These are phyloP conservation scores for Nematostella vectensis DNA, from an alignment of 92 coral and sea anemone genomes.

Conservation along the genomic window DNA sequence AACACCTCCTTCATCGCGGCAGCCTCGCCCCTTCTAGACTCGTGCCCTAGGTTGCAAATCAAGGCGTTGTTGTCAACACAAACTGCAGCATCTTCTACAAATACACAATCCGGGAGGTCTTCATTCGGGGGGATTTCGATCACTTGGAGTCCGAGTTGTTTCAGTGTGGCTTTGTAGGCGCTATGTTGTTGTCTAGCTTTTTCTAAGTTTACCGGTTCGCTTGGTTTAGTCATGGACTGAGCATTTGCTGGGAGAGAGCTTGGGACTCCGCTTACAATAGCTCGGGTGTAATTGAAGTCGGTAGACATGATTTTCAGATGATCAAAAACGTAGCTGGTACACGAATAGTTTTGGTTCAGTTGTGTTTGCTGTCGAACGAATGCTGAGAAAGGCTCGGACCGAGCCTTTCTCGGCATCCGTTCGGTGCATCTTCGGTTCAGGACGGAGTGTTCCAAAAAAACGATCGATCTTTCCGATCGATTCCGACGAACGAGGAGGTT, in stretches of 20 bases:
- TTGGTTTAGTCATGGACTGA: constrained; percentile 40
- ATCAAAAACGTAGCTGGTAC: too few species aligned
- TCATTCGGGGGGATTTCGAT: constrained; percentile 64
- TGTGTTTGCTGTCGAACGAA: neutral
- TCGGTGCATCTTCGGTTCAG: too few species aligned
- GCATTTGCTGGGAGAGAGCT: constrained; percentile 66
- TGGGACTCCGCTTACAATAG: constrained; percentile 74
- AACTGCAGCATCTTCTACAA: constrained; percentile 87
- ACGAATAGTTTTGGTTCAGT: too few species aligned
- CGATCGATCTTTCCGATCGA: too few species aligned
- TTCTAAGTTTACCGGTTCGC: constrained; percentile 46
- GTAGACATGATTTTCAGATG: constrained; percentile 9
- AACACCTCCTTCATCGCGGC: constrained; percentile 43
- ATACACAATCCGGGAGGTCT: constrained; percentile 76
- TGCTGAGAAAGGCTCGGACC: too few species aligned
- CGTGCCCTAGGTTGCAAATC: constrained; percentile 59
- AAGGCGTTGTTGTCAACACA: constrained; percentile 67
- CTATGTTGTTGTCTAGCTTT: constrained; percentile 62
- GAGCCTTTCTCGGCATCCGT: too few species aligned
- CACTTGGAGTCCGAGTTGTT: constrained; percentile 62
- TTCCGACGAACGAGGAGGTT: too few species aligned
- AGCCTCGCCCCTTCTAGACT: constrained; percentile 63
- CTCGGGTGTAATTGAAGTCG: constrained; percentile 56
- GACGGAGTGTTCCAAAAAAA: too few species aligned
- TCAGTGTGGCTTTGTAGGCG: constrained; percentile 48